Base-by-base conservation (phyloP, 2,888 invertebrate genomes). In the Melanotus villosus region DNA sequence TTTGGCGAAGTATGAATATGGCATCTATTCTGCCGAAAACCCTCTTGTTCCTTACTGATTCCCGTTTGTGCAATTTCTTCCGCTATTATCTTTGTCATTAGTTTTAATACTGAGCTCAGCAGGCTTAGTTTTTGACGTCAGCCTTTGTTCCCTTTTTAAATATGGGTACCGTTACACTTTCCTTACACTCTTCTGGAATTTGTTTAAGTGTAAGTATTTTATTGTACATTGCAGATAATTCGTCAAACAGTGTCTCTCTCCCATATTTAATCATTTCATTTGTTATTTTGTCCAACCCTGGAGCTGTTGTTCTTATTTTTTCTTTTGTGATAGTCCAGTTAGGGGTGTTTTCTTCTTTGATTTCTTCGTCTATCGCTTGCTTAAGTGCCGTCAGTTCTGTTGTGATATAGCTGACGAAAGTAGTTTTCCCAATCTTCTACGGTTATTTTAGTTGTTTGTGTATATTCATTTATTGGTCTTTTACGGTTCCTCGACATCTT, bases 161-260 rank as follows among this genome's bases (percentile, higher is more conserved):
- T 38, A 38, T 38, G 38, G 38, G 38, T 38, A 38, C 38, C n/a
- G 38, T 38, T 38, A 38, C 10, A 38, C 38, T 38, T 38, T n/a
- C 38, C 38, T 10, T 38, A 3, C 38, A 10, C 4, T 38, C 14
- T 38, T 38, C 14, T 38, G 38, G 38, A 10, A 38, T 38, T 38
- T 38, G 38, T 38, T 4, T 38, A n/a, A n/a, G 38, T 38, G 38
- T 3, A 14, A 38, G 38, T 38, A 38, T 38, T 38, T 38, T 14
- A 38, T 38, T 6, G 38, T 38, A 38, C 38, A 14, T 3, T 3
- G 14, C 38, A 38, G n/a, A 38, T 38, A 38, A 10, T 38, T 38
- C 32, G 10, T 14, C 38, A 38, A 38, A 14, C 38, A 38, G 38
- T 38, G 14, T 38, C 5, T 38, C 38, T 38, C 14, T 10, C 38